A percentile compares a stretch with the other conserved stretches of the same genome.
These are phyloP conservation scores for Ceratina calcarata DNA, from an alignment of 1,140 invertebrate species.

Conservation along the genomic window DNA sequence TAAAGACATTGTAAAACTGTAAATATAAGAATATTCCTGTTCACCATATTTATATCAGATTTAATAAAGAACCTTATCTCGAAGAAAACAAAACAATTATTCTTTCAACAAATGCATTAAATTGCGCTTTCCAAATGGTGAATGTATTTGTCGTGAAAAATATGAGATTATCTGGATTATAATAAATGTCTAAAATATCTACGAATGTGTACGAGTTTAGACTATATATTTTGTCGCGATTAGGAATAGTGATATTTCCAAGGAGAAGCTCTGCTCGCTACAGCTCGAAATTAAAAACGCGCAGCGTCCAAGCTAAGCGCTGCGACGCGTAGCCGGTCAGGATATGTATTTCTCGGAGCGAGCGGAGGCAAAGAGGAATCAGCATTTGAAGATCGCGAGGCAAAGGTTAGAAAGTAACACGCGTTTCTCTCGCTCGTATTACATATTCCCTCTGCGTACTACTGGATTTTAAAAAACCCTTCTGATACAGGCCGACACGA, in stretches of 20 bases:
- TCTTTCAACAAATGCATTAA: too few species aligned
- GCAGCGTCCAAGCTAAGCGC: background rate
- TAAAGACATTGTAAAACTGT: background rate
- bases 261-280: background rate
- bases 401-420: background rate
- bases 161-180: too few species aligned
- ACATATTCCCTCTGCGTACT: constrained; percentile 58
- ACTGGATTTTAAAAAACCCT: constrained; percentile 60
- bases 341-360: background rate
- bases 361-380: constrained; percentile 32
- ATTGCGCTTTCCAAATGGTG: too few species aligned
- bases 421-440: constrained; percentile 41
- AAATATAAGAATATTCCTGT: too few species aligned
- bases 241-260: too few species aligned
- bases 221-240: too few species aligned
- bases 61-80: too few species aligned
- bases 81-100: too few species aligned
- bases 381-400: constrained; percentile 9
- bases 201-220: too few species aligned
- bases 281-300: constrained; percentile 21
- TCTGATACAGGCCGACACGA: constrained; percentile 51
- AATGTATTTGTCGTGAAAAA: too few species aligned
- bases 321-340: background rate
- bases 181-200: too few species aligned
- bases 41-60: too few species aligned